phyloP scores from a whole-genome alignment of 2,113 vertebrate genomes.

The Antigone vipio region DNA sequence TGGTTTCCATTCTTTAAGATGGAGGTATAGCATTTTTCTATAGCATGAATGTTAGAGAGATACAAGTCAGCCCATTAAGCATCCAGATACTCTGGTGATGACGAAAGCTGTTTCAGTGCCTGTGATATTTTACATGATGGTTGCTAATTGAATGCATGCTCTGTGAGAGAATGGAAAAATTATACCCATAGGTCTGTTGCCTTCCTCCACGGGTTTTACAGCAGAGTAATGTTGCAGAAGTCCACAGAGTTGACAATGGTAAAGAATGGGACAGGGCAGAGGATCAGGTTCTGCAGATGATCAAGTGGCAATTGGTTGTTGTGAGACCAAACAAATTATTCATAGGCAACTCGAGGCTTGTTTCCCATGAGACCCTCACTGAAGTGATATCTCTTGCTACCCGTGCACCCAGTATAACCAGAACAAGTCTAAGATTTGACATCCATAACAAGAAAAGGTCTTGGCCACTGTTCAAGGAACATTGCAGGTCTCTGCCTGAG shows the following conservation, averaged over 20 bases:
- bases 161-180: neutral
- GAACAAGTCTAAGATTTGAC: neutral
- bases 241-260: neutral
- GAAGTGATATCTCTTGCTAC: neutral
- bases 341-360: neutral
- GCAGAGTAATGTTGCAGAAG: neutral
- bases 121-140: neutral
- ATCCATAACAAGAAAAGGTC: neutral
- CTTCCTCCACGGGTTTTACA: neutral
- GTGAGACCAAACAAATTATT: constrained; percentile 29
- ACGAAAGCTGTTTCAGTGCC: neutral
- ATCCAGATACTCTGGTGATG: neutral
- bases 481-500: neutral
- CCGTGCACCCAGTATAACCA: neutral
- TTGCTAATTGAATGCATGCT: neutral
- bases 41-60: neutral
- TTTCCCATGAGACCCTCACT: neutral
- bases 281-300: neutral
- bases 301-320: neutral
- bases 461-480: neutral
- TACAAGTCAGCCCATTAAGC: neutral
- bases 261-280: neutral
- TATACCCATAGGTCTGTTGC: neutral
- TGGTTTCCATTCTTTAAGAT: neutral
- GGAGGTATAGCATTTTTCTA: neutral